These are phyloP conservation scores for Trichopoda pennipes DNA, from an alignment of 2,888 invertebrate genomes.

Conservation along the genomic window DNA sequence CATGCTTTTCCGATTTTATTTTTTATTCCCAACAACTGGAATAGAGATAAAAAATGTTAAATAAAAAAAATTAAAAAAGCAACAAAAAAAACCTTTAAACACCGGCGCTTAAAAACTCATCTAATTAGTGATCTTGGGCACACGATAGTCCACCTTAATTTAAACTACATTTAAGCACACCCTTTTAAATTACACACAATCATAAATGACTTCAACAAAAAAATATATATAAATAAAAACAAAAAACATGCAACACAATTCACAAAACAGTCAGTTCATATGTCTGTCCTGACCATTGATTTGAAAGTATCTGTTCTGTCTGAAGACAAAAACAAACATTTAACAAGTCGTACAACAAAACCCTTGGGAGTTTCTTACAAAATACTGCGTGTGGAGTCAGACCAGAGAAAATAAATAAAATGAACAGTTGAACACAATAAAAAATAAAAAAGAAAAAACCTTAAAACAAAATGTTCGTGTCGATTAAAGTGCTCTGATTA, in stretches of 20 bases:
- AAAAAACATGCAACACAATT: slow-evolving; percentile 30
- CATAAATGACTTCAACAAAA: slow-evolving; percentile 6
- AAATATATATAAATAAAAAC: not conserved
- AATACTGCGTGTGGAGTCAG: slow-evolving; percentile 66
- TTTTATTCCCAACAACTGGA: not conserved
- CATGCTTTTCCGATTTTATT: not conserved
- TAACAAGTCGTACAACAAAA: slow-evolving; percentile 41
- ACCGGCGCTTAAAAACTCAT: slow-evolving; percentile 69
- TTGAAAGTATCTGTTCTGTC: slow-evolving; percentile 27
- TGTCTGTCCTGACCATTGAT: slow-evolving; percentile 32
- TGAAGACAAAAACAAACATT: slow-evolving; percentile 41
- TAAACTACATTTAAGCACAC: slow-evolving; percentile 69
- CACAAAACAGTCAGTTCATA: not conserved
- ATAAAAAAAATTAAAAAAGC: not conserved
- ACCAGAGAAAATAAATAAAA: slow-evolving; percentile 13
- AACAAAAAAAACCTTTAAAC: slow-evolving; percentile 47
- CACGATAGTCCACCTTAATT: slow-evolving; percentile 69
- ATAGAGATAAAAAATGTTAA: slow-evolving; percentile 1
- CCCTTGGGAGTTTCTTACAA: slow-evolving; percentile 65
- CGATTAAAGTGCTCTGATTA: slow-evolving; percentile 73
- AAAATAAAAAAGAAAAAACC: slow-evolving; percentile 23
- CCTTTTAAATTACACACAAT: slow-evolving; percentile 62
- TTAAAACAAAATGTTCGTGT: slow-evolving; percentile 71
- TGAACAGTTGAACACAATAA: slow-evolving; percentile 17
- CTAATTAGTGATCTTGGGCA: slow-evolving; percentile 69